phyloP scores from a whole-genome alignment of 1,140 invertebrate genomes.

The Drosophila nigromelanica region DNA sequence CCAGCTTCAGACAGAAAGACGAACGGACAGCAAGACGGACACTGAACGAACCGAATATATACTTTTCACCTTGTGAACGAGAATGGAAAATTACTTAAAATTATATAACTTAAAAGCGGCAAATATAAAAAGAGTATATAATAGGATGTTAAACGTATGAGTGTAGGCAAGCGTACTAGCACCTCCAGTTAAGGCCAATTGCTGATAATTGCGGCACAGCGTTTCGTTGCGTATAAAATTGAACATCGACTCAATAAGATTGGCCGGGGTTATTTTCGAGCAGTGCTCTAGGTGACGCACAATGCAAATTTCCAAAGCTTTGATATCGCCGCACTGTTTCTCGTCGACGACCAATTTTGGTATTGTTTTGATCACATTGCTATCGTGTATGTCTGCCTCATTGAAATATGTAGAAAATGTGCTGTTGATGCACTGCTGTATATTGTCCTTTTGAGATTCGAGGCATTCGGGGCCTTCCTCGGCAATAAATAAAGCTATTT shows the following conservation, averaged over 20 bases:
- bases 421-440: constrained; percentile 87
- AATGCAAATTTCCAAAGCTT: constrained; percentile 86
- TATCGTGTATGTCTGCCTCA: constrained; percentile 68
- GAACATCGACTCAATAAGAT: constrained; percentile 91
- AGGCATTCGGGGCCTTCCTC: constrained; percentile 91
- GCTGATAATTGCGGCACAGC: constrained; percentile 68
- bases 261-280: constrained; percentile 89
- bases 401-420: constrained; percentile 85
- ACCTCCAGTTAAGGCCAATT: constrained; percentile 37
- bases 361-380: constrained; percentile 59
- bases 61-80: not conserved
- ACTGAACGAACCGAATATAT: too few species aligned
- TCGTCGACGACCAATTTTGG: constrained; percentile 72
- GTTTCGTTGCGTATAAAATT: constrained; percentile 85
- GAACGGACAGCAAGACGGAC: too few species aligned
- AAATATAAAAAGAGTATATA: constrained; percentile 1
- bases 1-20: too few species aligned
- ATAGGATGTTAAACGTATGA: constrained; percentile 4
- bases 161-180: not conserved
- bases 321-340: constrained; percentile 85
- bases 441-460: constrained; percentile 85
- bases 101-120: constrained; percentile 6
- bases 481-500: constrained; percentile 92
- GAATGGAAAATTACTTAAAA: constrained; percentile 10
- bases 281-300: constrained; percentile 88